phyloP scores from a whole-genome alignment of 2,797 vertebrate species.

The Trichosurus vulpecula region DNA sequence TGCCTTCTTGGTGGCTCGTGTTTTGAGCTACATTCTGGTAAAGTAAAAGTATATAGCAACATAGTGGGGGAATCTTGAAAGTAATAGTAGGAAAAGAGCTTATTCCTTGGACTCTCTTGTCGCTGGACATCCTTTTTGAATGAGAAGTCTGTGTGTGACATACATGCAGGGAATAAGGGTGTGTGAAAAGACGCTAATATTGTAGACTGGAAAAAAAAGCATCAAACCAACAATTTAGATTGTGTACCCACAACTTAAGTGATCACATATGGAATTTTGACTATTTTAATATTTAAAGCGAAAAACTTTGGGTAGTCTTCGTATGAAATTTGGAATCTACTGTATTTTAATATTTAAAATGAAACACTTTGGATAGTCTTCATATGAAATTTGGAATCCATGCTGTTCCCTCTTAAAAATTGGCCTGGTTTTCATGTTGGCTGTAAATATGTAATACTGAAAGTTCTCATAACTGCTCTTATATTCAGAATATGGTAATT shows the following conservation, averaged over 20 bases:
- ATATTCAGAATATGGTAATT: neutral
- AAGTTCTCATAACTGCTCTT: neutral
- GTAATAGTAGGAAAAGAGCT: neutral
- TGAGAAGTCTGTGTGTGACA: neutral
- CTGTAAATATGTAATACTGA: neutral
- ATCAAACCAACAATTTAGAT: neutral
- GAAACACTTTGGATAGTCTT: neutral
- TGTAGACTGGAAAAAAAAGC: neutral
- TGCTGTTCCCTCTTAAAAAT: neutral
- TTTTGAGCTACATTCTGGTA: neutral
- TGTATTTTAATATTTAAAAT: neutral
- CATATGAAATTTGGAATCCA: neutral
- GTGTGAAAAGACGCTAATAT: neutral
- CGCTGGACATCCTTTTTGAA: neutral
- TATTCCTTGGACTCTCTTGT: neutral
- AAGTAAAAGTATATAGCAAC: neutral
- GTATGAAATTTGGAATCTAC: neutral
- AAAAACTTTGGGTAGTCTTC: neutral
- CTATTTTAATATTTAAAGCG: neutral
- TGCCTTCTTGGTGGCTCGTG: neutral
- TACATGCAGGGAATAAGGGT: neutral
- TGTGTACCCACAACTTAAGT: too few relatives aligned
- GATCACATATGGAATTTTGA: neutral
- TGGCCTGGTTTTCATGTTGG: neutral
- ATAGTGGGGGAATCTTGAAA: neutral